Evolutionary conservation across 1,140 invertebrate species (phyloP), one percentile per base, ranked within the genome.

Genomic region (Melipona quadrifasciata): DNA sequence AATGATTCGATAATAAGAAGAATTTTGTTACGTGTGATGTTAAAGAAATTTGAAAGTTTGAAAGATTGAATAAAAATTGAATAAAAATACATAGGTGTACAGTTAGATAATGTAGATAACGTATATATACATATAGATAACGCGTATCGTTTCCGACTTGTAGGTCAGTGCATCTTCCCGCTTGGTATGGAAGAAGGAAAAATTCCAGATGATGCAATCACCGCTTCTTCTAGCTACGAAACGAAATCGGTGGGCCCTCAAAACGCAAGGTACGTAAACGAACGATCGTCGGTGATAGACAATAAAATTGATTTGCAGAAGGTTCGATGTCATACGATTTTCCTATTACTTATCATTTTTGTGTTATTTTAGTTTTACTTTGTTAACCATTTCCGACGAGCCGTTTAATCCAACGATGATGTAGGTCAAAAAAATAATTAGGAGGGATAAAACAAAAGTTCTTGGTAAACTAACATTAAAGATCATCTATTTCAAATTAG

Each of bases 181-280:
- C 96, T 99, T 80, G 98, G 98, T 82, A 98, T 99, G 98, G 97
- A 98, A 95, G 98, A 97, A 91, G 98, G 98, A 86, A 96, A 96
- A 90, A 98, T 99, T 91, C 96, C 97, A 71, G 97, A 98, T 94
- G 96, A 96, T 89, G 97, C 97, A 91, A 97, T 99, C 87, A 97
- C 96, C 21, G 98, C 98, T 84, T 98, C 97, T 87, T 98, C 98
- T 68, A 98, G 98, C 55, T 98, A 98, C 95, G 98, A 99, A 94
- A 96, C 97, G 90, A 98, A 98, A 93, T 98, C 97, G 92, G 98
- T 98, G 75, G 98, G 98, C 68, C 98, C 98, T 27, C 97, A 98
- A 92, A 98, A 98, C 95, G 98, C 97, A 90, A 97, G 98, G 98
- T 98, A 84, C 39, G 39, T 47, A n/a, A 57, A 80, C 11, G 0